phyloP scores from a whole-genome alignment of 2,113 vertebrate genomes.

The Megaleporinus macrocephalus region DNA sequence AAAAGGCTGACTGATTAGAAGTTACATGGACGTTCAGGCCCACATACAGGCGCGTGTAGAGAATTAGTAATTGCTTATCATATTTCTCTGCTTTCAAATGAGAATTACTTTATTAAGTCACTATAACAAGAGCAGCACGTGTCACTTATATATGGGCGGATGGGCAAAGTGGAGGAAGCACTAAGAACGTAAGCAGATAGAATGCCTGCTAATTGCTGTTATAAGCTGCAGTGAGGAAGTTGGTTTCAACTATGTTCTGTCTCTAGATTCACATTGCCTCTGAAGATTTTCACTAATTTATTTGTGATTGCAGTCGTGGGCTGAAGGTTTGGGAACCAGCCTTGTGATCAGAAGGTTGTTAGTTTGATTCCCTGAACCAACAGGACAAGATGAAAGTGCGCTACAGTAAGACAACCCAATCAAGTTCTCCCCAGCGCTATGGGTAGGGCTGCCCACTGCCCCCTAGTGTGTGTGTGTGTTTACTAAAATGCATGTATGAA shows the following conservation, averaged over 20 bases:
- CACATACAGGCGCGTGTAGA: constrained; percentile 62
- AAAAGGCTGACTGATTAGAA: constrained; percentile 69
- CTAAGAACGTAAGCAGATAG: not conserved
- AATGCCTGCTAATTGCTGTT: not conserved
- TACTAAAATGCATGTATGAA: too few species aligned
- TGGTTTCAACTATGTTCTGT: constrained; percentile 57
- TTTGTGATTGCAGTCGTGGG: too few species aligned
- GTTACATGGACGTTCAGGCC: constrained; percentile 58
- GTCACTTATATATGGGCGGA: constrained; percentile 56
- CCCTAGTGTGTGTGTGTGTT: too few species aligned
- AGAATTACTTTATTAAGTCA: constrained; percentile 71
- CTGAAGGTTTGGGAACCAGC: too few species aligned
- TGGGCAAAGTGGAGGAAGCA: not conserved
- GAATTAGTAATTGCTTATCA: constrained; percentile 71
- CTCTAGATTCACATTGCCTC: constrained; percentile 25
- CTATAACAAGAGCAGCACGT: constrained; percentile 59
- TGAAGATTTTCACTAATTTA: too few species aligned
- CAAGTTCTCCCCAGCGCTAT: too few species aligned
- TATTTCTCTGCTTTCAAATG: constrained; percentile 69
- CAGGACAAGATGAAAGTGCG: too few species aligned
- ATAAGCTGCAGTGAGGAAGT: not conserved
- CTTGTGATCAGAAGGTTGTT: too few species aligned
- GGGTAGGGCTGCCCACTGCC: too few species aligned
- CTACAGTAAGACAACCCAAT: too few species aligned
- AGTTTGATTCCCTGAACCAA: too few species aligned